A percentile compares a stretch with the other conserved stretches of the same genome.
Conservation (phyloP, 2,113 vertebrate species). For the Corythoichthys haematopterus region DNA sequence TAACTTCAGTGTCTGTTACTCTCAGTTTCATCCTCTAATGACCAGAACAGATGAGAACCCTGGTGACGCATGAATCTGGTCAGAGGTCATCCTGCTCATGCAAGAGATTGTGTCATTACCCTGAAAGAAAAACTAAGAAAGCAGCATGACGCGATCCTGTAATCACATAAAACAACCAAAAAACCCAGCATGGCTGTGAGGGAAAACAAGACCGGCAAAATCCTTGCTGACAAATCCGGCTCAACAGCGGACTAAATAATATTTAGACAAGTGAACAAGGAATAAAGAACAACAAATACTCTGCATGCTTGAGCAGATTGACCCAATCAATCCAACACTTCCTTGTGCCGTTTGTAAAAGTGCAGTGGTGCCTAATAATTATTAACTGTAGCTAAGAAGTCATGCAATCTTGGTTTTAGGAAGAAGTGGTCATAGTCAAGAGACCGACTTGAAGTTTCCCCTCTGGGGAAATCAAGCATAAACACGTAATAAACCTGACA, state of each 20-base stretch:
- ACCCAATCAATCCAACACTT: slow-evolving; percentile 62
- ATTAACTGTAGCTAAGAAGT: slow-evolving; percentile 41
- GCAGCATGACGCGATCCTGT: slow-evolving; percentile 30
- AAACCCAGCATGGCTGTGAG: slow-evolving; percentile 21
- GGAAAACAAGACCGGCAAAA: slow-evolving; percentile 55
- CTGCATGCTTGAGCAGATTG: slow-evolving; percentile 56
- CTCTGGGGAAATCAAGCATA: neutral
- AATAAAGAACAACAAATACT: slow-evolving; percentile 63
- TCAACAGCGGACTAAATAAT: slow-evolving; percentile 60
- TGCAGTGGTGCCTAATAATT: slow-evolving; percentile 38
- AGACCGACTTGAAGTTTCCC: slow-evolving; percentile 24
- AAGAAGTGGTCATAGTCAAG: slow-evolving; percentile 24
- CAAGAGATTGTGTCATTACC: slow-evolving; percentile 18
- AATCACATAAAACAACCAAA: slow-evolving; percentile 33
- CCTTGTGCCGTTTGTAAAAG: slow-evolving; percentile 51
- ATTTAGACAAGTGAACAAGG: slow-evolving; percentile 61
- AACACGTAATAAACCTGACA: neutral
- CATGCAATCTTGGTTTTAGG: slow-evolving; percentile 36
- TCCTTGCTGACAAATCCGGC: slow-evolving; percentile 65
- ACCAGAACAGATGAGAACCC: slow-evolving; percentile 30
- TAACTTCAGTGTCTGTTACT: slow-evolving; percentile 14
- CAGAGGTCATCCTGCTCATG: slow-evolving; percentile 26
- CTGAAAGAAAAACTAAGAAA: slow-evolving; percentile 26
- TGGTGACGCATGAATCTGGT: slow-evolving; percentile 24
- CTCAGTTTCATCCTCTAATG: slow-evolving; percentile 16